Base-by-base conservation (phyloP, 1,140 invertebrate species). In the Drosophila nigromelanica region DNA sequence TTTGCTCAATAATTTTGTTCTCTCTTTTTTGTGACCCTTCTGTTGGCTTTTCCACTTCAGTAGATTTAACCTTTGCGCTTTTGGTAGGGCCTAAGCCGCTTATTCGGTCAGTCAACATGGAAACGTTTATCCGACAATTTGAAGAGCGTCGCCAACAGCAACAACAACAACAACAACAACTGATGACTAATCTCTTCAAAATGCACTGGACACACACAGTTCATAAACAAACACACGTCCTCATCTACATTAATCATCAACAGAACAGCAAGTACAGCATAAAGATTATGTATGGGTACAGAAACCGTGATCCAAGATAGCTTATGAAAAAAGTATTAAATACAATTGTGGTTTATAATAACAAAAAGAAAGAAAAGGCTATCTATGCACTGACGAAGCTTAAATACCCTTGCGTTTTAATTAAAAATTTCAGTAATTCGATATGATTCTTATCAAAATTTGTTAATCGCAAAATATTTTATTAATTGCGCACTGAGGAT, bases 181-280 rank as follows among this genome's bases (percentile, higher is more conserved):
- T 61, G 18, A 60, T 89, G 82, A 89, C 75, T 87, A 87, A 86
- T 86, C 70, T 72, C 64, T 50, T 52, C 37, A 76, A 51, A 78
- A 75, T 82, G 76, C 64, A 87, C 51, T 72, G 73, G 56, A 66
- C 56, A 48, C 40, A 37, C 52, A 66, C 7, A 37, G n/a, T 40
- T 15, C 27, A 40, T 21, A 63, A 12, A 47, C 43, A 63, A 63
- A 51, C 27, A 43, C 51, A 67, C 14, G 47, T 35, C 48, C 58
- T 45, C 18, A 61, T 58, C 27, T 37, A 62, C 58, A 76, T 73
- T 73, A 63, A 76, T 68, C 63, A 68, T 56, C 27, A 66, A 35
- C 12, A 50, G 52, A 51, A 56, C 51, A 60, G 67, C 42, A 40
- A 74, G 59, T 56, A 66, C 60, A 63, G 40, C 40, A 59, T 39